A percentile compares a stretch with the other conserved stretches of the same genome.
Evolutionary conservation across 2,113 vertebrate species (phyloP).

Genomic region (Chamaetylas fuelleborni): DNA sequence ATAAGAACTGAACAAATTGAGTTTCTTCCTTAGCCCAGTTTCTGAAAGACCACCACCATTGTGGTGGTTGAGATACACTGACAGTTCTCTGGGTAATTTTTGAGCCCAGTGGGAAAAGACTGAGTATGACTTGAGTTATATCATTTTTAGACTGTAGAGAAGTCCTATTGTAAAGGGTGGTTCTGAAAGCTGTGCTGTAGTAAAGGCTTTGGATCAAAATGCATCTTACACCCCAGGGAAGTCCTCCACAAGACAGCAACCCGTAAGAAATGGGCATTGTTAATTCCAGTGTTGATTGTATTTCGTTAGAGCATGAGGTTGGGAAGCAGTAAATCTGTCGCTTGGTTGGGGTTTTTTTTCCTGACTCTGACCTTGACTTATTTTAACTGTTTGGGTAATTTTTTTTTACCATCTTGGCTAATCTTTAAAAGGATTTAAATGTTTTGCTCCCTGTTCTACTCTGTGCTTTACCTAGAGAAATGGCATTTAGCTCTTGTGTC

Average conservation of each 20-base stretch:
- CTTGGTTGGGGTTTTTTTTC: not conserved
- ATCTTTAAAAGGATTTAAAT: not conserved
- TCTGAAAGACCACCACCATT: not conserved
- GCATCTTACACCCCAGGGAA: not conserved
- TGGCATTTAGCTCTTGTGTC: not conserved
- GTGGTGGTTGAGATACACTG: not conserved
- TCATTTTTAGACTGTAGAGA: not conserved
- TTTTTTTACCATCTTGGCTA: not conserved
- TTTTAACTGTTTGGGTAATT: not conserved
- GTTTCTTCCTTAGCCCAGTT: not conserved
- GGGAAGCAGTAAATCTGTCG: not conserved
- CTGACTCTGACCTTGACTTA: not conserved
- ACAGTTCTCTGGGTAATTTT: not conserved
- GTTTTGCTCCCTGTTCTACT: not conserved
- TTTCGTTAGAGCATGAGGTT: slow-evolving; percentile 31
- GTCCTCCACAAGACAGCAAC: not conserved
- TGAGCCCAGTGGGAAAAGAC: not conserved
- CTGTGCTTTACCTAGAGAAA: not conserved
- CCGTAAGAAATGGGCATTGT: not conserved
- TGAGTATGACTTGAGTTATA: not conserved
- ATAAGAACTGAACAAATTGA: not conserved
- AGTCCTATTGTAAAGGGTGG: not conserved
- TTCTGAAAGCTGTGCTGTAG: not conserved
- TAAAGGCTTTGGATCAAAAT: not conserved
- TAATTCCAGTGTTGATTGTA: slow-evolving; percentile 27